Evolutionary conservation across 1,140 invertebrate species (phyloP), one percentile per base, ranked within the genome.

Genomic region (Hermetia illucens): DNA sequence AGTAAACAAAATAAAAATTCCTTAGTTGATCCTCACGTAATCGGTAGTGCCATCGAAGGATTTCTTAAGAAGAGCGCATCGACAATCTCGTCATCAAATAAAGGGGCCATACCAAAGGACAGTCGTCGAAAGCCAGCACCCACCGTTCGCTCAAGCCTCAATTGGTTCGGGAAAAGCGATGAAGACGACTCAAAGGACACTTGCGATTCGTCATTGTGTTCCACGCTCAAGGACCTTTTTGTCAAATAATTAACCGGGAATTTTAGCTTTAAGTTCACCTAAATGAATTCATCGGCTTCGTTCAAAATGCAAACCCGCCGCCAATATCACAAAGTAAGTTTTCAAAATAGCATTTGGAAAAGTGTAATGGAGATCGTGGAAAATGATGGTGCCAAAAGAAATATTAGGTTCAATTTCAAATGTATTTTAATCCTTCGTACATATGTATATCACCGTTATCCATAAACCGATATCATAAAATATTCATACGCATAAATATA

Each of bases 21-120:
- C 51, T 58, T 79, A 30, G 79, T 85, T 4, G 81, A 85, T 48
- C 75, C 82, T 4, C 76, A 81, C 47, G 72, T 79, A 0, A 59
- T 86, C 6, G 82, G 82, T 13, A 82, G 70, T 49, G 82, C 81
- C 5, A 87, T 87, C 39, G 80, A 87, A 61, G 81, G 78, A 18
- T 84, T 83, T 46, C 62, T 87, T 42, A 69, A 63, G 27, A 69
- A 69, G 55, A 66, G 55, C 43, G 68, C 64, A 20, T 62, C 57
- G 13, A 66, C 50, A 17, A 64, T 42, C 19, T 53, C 61, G 40
- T 53, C 42, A 16, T 56, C 54, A 36, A 44, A 38, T 34, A 3
- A 46, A 42, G 53, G 53, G 1, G 50, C 54, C 24, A 50, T 55
- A 34, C 45, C 61, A 8, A 66, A 42, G 39, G 46, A 52, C 32